Percentiles rank a stretch among this genome's conserved stretches.
Conservation (phyloP, 2,797 vertebrate genomes). For the Podarcis siculus region DNA sequence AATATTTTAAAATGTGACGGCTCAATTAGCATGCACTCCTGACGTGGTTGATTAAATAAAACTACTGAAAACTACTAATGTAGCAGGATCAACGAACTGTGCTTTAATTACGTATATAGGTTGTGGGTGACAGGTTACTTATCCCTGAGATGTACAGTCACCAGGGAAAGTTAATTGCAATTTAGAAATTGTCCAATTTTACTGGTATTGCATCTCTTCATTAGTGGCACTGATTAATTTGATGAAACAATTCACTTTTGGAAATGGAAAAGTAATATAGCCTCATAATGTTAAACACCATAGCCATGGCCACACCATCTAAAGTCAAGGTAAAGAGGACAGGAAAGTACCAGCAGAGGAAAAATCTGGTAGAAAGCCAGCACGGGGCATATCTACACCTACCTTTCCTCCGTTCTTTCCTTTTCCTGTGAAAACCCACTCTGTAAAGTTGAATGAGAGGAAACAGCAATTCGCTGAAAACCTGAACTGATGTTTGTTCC, state of each 20-base stretch:
- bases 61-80: not conserved
- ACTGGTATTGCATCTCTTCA: not conserved
- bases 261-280: not conserved
- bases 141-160: not conserved
- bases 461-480: too few relatives aligned
- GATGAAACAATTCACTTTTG: not conserved
- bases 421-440: too few relatives aligned
- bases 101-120: too few relatives aligned
- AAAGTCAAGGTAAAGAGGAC: not conserved
- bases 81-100: not conserved
- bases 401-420: too few relatives aligned
- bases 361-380: not conserved
- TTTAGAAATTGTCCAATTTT: not conserved
- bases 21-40: not conserved
- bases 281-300: not conserved
- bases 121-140: too few relatives aligned
- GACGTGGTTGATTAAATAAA: not conserved
- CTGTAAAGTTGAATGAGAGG: too few relatives aligned
- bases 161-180: not conserved
- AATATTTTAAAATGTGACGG: not conserved
- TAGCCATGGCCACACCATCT: not conserved
- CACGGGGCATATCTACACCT: too few relatives aligned
- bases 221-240: constrained; percentile 1
- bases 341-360: too few relatives aligned
- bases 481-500: too few relatives aligned